phyloP scores from a whole-genome alignment of 2,888 invertebrate species.

The Microctonus brassicae region DNA sequence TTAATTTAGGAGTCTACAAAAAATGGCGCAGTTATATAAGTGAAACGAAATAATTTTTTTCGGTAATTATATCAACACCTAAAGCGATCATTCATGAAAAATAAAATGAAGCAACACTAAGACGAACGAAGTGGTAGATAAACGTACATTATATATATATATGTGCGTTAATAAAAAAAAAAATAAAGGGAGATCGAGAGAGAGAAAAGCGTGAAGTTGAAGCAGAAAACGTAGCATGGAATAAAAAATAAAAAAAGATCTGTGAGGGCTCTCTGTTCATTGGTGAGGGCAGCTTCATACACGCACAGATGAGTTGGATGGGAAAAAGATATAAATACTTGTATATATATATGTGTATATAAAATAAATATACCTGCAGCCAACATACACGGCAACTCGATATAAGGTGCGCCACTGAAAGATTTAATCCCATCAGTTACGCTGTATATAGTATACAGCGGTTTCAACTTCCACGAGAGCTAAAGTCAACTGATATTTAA shows the following conservation, averaged over 20 bases:
- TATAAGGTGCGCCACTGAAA: slow-evolving; percentile 51
- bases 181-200: no score
- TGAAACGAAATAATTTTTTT: slow-evolving; percentile 47
- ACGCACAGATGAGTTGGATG: slow-evolving; percentile 23
- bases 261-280: slow-evolving; percentile 1
- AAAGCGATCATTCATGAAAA: slow-evolving; percentile 20
- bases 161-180: not conserved
- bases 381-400: slow-evolving; percentile 49
- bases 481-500: slow-evolving; percentile 23
- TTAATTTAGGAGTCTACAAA: slow-evolving; percentile 51
- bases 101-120: slow-evolving; percentile 17
- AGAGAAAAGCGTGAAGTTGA: slow-evolving; percentile 26
- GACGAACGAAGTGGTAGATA: not conserved
- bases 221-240: slow-evolving; percentile 19
- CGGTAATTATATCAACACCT: slow-evolving; percentile 48
- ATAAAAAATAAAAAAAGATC: slow-evolving; percentile 30
- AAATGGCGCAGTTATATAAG: slow-evolving; percentile 44
- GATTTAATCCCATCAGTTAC: slow-evolving; percentile 63
- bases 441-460: slow-evolving; percentile 38
- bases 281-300: slow-evolving; percentile 8
- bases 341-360: slow-evolving; percentile 17
- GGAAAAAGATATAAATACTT: slow-evolving; percentile 8
- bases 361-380: slow-evolving; percentile 12
- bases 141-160: not conserved
- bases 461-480: slow-evolving; percentile 43